These are phyloP conservation scores for Fopius arisanus DNA, from an alignment of 1,140 invertebrate genomes.

Conservation along the genomic window DNA sequence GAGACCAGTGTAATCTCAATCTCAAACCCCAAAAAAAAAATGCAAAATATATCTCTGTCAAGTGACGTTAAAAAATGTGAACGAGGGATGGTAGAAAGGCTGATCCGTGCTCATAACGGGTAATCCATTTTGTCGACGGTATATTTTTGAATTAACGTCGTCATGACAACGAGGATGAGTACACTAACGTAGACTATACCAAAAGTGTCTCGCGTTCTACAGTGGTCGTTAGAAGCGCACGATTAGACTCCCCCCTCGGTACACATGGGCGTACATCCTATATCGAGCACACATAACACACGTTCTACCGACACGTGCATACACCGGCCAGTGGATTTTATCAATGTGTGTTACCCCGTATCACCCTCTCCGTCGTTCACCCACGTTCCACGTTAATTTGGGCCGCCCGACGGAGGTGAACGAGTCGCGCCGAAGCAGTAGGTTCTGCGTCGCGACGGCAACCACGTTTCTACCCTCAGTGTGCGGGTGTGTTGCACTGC, in stretches of 20 bases:
- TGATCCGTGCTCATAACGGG: not conserved
- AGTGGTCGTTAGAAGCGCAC: conserved; percentile 31
- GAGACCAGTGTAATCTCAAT: no score
- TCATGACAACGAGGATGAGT: conserved; percentile 45
- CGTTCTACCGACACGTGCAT: not conserved
- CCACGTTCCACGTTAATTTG: conserved; percentile 27
- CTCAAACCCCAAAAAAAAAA: no score
- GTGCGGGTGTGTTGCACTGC: conserved; percentile 52
- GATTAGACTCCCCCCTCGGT: conserved; percentile 15
- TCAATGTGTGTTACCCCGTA: not conserved
- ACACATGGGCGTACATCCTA: not conserved
- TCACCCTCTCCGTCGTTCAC: not conserved
- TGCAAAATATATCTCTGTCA: no score
- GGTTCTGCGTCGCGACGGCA: conserved; percentile 57
- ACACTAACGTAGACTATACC: conserved; percentile 28
- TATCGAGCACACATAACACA: not conserved
- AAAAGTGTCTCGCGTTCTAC: not conserved
- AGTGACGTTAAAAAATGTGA: no score
- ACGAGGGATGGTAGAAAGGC: not conserved
- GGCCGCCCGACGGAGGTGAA: conserved; percentile 37
- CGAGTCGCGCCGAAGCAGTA: conserved; percentile 5
- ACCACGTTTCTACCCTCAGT: conserved; percentile 64
- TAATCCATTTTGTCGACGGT: conserved; percentile 30
- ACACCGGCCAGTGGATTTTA: not conserved
- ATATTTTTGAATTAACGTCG: conserved; percentile 54